Conservation (phyloP, 1,140 invertebrate species). For the Drosophila watanabei region DNA sequence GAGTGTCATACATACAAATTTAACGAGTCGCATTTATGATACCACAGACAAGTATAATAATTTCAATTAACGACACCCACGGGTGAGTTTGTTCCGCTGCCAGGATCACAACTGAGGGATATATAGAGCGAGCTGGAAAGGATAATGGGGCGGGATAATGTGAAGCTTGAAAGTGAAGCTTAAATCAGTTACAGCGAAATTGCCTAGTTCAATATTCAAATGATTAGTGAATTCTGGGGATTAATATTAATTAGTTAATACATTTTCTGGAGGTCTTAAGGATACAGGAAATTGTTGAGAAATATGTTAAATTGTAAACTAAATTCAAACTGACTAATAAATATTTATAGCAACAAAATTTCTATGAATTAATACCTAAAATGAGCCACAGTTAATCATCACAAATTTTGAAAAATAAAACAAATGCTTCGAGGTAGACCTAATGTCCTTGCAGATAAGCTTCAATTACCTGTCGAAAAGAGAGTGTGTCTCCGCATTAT, state of each 20-base stretch:
- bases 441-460: slow-evolving; percentile 43
- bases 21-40: slow-evolving; percentile 84
- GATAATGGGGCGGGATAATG: neutral
- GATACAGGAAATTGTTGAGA: too few relatives aligned
- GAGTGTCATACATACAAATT: slow-evolving; percentile 83
- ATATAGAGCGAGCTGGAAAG: neutral
- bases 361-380: too few relatives aligned
- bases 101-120: slow-evolving; percentile 21
- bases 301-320: too few relatives aligned
- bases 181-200: slow-evolving; percentile 3
- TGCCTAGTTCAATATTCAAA: neutral
- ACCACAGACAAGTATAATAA: slow-evolving; percentile 84
- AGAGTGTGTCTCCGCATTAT: slow-evolving; percentile 59
- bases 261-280: too few relatives aligned
- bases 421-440: neutral
- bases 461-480: slow-evolving; percentile 2
- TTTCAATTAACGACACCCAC: slow-evolving; percentile 83
- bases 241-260: neutral
- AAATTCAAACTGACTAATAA: neutral
- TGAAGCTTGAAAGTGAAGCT: slow-evolving; percentile 1
- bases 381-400: slow-evolving; percentile 12
- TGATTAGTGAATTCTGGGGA: neutral
- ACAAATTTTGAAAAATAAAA: slow-evolving; percentile 25
- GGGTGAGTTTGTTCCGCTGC: slow-evolving; percentile 66
- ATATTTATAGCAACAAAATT: neutral